These are phyloP conservation scores for Mirza zaza DNA, from an alignment of 2,113 vertebrate genomes.

Conservation along the genomic window DNA sequence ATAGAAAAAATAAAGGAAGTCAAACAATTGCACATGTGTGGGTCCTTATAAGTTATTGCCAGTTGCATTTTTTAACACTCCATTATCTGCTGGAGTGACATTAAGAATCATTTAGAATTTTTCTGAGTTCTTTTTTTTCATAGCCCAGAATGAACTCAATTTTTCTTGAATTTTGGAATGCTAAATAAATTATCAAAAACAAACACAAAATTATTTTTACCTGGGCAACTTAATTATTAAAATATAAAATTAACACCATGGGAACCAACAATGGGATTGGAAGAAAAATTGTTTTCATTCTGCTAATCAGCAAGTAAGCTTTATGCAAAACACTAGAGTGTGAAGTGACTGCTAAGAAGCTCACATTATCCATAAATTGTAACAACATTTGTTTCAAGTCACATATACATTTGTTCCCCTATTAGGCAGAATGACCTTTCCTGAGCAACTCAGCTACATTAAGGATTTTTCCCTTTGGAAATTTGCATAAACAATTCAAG, in stretches of 20 bases:
- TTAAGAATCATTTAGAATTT: neutral
- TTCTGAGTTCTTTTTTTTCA: neutral
- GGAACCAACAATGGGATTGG: neutral
- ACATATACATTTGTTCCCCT: neutral
- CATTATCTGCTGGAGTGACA: neutral
- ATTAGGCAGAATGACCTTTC: neutral
- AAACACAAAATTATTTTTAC: neutral
- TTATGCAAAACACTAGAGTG: neutral
- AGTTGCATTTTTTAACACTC: neutral
- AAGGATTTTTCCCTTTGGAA: neutral
- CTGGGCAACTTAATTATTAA: neutral
- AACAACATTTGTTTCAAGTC: neutral
- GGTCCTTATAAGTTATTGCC: neutral
- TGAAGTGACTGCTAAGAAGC: neutral
- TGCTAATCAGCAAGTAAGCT: neutral
- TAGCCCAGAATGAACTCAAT: neutral
- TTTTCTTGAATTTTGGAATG: neutral
- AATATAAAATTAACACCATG: neutral
- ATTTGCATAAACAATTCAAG: neutral
- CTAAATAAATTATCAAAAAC: neutral
- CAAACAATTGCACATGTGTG: neutral
- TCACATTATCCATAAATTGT: neutral
- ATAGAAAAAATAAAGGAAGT: neutral
- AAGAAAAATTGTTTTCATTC: neutral
- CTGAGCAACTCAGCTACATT: neutral